These are phyloP conservation scores for Xenopus borealis DNA, from an alignment of 2,113 vertebrate species.

Conservation along the genomic window DNA sequence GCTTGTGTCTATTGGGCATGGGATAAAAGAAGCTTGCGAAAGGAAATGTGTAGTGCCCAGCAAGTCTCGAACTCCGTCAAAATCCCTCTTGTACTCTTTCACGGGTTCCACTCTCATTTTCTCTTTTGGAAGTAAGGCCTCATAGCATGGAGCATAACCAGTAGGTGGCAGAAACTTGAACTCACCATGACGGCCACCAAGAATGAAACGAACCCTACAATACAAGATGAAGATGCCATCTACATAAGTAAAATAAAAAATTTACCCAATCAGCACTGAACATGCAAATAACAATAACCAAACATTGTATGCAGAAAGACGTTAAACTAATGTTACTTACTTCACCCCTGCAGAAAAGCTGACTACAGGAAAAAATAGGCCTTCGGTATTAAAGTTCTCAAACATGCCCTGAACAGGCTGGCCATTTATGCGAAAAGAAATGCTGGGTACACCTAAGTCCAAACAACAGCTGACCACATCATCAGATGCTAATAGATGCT, in stretches of 20 bases:
- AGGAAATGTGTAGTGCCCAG: constrained; percentile 86
- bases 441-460: constrained; percentile 90
- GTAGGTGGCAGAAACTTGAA: constrained; percentile 95
- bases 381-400: constrained; percentile 92
- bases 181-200: constrained; percentile 94
- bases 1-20: constrained; percentile 91
- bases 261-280: too few relatives aligned
- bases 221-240: constrained; percentile 20
- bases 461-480: constrained; percentile 96
- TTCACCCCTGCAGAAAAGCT: constrained; percentile 96
- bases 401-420: constrained; percentile 98
- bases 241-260: too few relatives aligned
- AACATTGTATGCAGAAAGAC: too few relatives aligned
- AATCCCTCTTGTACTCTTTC: constrained; percentile 94
- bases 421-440: constrained; percentile 96
- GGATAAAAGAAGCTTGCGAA: constrained; percentile 91
- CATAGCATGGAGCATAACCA: constrained; percentile 90
- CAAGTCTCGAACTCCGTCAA: constrained; percentile 82
- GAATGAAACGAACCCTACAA: constrained; percentile 84
- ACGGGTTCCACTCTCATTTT: constrained; percentile 93
- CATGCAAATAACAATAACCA: too few relatives aligned
- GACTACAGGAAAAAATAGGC: constrained; percentile 93
- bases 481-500: constrained; percentile 88
- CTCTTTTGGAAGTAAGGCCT: constrained; percentile 92
- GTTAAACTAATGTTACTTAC: constrained; percentile 67